Conservation (phyloP, 2,113 vertebrate genomes). For the Petaurus breviceps region DNA sequence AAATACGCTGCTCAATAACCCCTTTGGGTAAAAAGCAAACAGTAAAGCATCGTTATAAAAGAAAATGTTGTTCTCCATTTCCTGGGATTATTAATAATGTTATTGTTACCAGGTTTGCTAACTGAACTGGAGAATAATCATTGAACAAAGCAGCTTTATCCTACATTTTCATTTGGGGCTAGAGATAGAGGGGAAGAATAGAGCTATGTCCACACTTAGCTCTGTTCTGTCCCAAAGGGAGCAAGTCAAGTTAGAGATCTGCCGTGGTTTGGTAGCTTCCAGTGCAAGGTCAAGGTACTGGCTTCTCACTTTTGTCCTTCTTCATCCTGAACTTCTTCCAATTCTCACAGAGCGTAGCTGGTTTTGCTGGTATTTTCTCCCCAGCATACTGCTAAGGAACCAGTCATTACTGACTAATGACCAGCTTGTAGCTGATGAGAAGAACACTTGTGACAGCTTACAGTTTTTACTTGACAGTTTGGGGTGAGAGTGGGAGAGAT, state of each 20-base stretch:
- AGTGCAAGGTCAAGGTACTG: neutral
- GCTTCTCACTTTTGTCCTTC: neutral
- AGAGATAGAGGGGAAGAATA: neutral
- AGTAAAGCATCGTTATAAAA: neutral
- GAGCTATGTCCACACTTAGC: neutral
- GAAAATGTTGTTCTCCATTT: neutral
- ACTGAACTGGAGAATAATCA: neutral
- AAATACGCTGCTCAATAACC: constrained; percentile 47
- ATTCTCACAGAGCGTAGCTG: neutral
- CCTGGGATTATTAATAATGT: rapidly evolving
- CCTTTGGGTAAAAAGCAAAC: constrained; percentile 31
- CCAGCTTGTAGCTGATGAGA: neutral
- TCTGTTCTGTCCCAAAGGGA: neutral
- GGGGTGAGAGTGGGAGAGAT: neutral
- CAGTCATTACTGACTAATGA: neutral
- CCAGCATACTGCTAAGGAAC: neutral
- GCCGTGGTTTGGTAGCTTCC: neutral
- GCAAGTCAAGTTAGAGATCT: neutral
- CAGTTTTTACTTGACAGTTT: neutral
- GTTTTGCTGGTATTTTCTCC: neutral
- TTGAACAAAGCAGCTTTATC: neutral
- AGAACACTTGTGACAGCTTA: neutral
- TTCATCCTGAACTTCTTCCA: neutral
- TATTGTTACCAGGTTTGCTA: neutral
- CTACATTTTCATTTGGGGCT: neutral